phyloP scores from a whole-genome alignment of 2,888 invertebrate species.

The Cataglyphis altisquamis region DNA sequence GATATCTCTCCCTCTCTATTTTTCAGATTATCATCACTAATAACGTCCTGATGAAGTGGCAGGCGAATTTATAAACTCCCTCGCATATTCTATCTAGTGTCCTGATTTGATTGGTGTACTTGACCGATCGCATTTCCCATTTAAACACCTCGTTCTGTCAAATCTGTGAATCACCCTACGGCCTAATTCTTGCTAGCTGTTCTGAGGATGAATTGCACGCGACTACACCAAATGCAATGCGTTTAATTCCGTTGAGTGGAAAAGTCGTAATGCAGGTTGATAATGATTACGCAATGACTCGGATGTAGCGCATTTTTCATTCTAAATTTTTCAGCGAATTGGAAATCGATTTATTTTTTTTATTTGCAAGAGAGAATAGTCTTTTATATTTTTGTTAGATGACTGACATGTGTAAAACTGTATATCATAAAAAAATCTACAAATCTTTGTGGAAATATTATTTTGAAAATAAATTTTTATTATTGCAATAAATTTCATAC shows the following conservation, averaged over 20 bases:
- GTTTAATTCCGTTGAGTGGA: slow-evolving; percentile 27
- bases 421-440: not conserved
- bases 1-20: not conserved
- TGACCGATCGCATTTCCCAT: slow-evolving; percentile 74
- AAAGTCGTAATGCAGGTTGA: slow-evolving; percentile 3
- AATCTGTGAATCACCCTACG: slow-evolving; percentile 62
- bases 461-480: slow-evolving; percentile 2
- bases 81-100: slow-evolving; percentile 56
- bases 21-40: slow-evolving; percentile 15
- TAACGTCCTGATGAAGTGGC: slow-evolving; percentile 58
- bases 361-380: not conserved
- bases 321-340: not conserved
- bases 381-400: not conserved
- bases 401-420: not conserved
- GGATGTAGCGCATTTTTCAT: not conserved
- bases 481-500: not conserved
- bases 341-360: slow-evolving; percentile 11
- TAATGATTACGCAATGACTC: slow-evolving; percentile 23
- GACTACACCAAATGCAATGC: slow-evolving; percentile 32
- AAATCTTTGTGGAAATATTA: not conserved
- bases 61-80: slow-evolving; percentile 60
- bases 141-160: slow-evolving; percentile 72
- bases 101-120: slow-evolving; percentile 71
- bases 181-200: slow-evolving; percentile 56
- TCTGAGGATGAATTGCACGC: slow-evolving; percentile 62